These are phyloP conservation scores for Troides helena DNA, from an alignment of 2,888 invertebrate genomes.

Conservation along the genomic window DNA sequence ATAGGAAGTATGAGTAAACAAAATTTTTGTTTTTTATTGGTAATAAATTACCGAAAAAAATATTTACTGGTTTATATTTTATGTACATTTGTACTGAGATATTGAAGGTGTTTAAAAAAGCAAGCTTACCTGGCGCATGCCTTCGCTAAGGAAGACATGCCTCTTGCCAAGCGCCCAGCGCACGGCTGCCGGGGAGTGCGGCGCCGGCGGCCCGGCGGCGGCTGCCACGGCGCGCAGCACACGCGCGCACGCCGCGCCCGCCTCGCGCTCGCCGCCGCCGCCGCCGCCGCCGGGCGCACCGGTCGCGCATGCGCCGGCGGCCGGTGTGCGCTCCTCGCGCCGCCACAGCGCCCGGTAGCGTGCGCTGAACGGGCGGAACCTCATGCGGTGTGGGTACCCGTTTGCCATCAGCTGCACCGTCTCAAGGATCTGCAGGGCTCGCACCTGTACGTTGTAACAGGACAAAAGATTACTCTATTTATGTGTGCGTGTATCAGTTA, in stretches of 20 bases:
- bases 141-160: conserved; percentile 96
- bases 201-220: conserved; percentile 90
- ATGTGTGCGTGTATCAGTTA: too few species aligned
- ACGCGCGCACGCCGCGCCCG: conserved; percentile 81
- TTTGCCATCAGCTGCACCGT: conserved; percentile 97
- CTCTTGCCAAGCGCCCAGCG: conserved; percentile 95
- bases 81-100: too few species aligned
- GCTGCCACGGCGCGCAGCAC: conserved; percentile 88
- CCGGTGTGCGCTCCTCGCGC: conserved; percentile 69
- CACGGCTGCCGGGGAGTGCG: conserved; percentile 81
- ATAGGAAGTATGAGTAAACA: too few species aligned
- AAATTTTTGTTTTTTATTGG: too few species aligned
- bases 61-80: too few species aligned
- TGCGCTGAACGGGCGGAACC: conserved; percentile 94
- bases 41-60: too few species aligned
- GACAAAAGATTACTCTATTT: too few species aligned
- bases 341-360: conserved; percentile 92
- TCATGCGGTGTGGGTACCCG: conserved; percentile 96
- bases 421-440: conserved; percentile 94
- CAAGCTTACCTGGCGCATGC: conserved; percentile 87
- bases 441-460: conserved; percentile 74
- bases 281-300: conserved; percentile 83
- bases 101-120: too few species aligned
- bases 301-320: conserved; percentile 70
- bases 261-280: conserved; percentile 72